Evolutionary conservation across 2,888 invertebrate species (phyloP), one percentile per base, ranked within the genome.

Genomic region (Vesta saturnalis): DNA sequence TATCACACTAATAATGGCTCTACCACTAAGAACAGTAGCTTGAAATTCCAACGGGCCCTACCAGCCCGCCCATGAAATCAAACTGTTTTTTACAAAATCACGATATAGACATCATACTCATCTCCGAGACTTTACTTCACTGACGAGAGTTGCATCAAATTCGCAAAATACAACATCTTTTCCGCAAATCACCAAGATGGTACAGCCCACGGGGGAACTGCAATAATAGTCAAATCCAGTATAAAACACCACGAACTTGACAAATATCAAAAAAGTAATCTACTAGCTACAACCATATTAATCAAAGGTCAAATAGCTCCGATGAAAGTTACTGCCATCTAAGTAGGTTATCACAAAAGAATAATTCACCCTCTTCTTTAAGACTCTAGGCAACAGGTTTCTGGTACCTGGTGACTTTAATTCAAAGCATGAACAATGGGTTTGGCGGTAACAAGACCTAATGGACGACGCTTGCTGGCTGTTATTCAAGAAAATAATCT

Each of bases 381-480:
- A 58, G 23, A 60, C 19, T 15, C 16, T 60, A 6, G 60, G 60
- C 6, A 52, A 52, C 16, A 47, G 16, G 15, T 52, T 59, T 21
- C 12, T 43, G 16, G 59, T 21, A 6, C 4, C 59, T 1, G 60
- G 60, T 5, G 60, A 60, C 15, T 39, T 22, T 22, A 62, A 55
- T 14, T 23, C 62, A 19, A 55, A 62, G 30, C 62, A 62, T n/a
- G 54, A 62, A 55, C 12, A 55, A 55, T 54, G 54, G 62, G 55
- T 15, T 62, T 22, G 2, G 1, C 55, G 1, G n/a, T 52, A 6
- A 52, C 60, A 10, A 60, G 30, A 16, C 15, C 49, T n/a, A 18
- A 52, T 18, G 49, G 52, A 16, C 16, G 35, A n/a, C 47, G 16
- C 8, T 14, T 52, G 21, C 16, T 52, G 6, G 30, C 30, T n/a